These are phyloP conservation scores for Magallana gigas DNA, from an alignment of 1,140 invertebrate species.

Conservation along the genomic window DNA sequence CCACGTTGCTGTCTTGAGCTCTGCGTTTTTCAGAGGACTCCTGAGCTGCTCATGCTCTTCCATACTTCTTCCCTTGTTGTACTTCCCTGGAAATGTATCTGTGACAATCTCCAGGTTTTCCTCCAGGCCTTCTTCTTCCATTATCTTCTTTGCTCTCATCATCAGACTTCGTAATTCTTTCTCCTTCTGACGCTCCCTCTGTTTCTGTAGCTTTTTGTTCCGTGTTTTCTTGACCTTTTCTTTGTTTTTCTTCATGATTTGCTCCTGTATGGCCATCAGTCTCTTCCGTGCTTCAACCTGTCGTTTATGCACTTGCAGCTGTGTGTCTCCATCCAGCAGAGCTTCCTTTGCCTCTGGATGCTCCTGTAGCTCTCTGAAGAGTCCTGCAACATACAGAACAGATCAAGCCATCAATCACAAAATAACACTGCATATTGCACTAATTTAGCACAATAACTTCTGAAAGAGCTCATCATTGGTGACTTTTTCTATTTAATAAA, in stretches of 20 bases:
- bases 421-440: too few relatives aligned
- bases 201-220: not conserved
- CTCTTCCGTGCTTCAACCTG: not conserved
- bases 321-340: not conserved
- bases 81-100: not conserved
- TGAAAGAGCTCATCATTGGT: too few relatives aligned
- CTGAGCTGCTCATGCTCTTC: constrained; percentile 3
- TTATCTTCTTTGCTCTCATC: constrained; percentile 13
- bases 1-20: not conserved
- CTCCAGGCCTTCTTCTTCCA: not conserved
- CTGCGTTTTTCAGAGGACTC: constrained; percentile 2
- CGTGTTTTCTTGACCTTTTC: constrained; percentile 14
- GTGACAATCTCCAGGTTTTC: not conserved
- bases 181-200: not conserved
- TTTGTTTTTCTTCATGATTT: constrained; percentile 17
- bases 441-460: too few relatives aligned
- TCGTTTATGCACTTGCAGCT: not conserved
- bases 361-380: not conserved
- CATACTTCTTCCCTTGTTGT: not conserved
- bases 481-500: too few relatives aligned
- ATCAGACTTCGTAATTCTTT: not conserved
- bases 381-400: not conserved
- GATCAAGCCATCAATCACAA: too few relatives aligned
- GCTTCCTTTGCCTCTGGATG: constrained; percentile 1
- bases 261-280: not conserved